Percentiles rank a stretch among this genome's conserved stretches.
phyloP scores from a whole-genome alignment of 2,888 invertebrate species.

The Phengaris arion region DNA sequence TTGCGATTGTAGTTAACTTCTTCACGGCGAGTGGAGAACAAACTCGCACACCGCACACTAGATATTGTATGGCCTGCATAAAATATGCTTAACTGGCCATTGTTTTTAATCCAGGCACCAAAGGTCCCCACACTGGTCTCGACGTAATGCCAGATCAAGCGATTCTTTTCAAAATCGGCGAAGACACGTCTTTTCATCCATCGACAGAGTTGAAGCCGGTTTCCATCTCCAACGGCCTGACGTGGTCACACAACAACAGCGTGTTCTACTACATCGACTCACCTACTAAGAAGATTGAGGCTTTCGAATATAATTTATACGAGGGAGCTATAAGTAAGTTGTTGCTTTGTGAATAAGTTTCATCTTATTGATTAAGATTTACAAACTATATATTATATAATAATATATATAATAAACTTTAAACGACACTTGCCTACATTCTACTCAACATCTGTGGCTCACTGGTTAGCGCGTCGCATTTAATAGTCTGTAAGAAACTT shows the following conservation, averaged over 20 bases:
- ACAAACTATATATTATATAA: too few species aligned
- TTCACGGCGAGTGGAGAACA: too few species aligned
- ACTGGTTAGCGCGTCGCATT: too few species aligned
- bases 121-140: constrained; percentile 77
- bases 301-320: constrained; percentile 82
- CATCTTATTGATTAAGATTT: background rate
- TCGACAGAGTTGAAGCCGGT: constrained; percentile 63
- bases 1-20: too few species aligned
- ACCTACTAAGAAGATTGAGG: constrained; percentile 80
- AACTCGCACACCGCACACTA: too few species aligned
- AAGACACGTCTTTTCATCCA: constrained; percentile 48
- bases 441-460: too few species aligned
- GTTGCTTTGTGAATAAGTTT: background rate
- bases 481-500: background rate
- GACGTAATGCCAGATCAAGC: constrained; percentile 74
- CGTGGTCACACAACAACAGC: constrained; percentile 83
- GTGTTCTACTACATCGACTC: constrained; percentile 88
- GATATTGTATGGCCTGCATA: too few species aligned
- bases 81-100: background rate
- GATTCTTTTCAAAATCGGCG: constrained; percentile 75
- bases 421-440: too few species aligned
- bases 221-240: constrained; percentile 86
- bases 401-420: too few species aligned
- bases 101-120: constrained; percentile 71
- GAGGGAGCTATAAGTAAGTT: constrained; percentile 56